phyloP scores from a whole-genome alignment of 1,140 invertebrate species.

The Papilio machaon region DNA sequence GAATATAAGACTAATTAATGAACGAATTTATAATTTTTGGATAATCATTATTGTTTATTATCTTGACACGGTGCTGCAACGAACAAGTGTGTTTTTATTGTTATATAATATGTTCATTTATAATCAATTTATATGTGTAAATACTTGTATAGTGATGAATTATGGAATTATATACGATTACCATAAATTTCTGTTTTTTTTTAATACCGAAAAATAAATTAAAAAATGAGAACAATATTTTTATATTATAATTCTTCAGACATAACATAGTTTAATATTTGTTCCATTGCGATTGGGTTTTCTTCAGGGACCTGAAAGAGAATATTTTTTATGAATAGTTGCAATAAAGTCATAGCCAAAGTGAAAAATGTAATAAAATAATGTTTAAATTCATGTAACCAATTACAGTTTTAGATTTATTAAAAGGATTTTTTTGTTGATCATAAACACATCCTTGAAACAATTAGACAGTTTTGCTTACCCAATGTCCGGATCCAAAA shows the following conservation, averaged over 20 bases:
- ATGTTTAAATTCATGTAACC: too few relatives aligned
- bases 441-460: too few relatives aligned
- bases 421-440: too few relatives aligned
- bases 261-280: slow-evolving; percentile 64
- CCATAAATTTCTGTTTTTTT: slow-evolving; percentile 29
- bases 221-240: background rate
- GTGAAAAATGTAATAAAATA: too few relatives aligned
- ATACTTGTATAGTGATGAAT: slow-evolving; percentile 21
- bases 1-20: slow-evolving; percentile 18
- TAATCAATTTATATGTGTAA: slow-evolving; percentile 29
- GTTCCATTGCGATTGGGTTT: slow-evolving; percentile 70
- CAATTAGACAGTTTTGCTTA: slow-evolving; percentile 40
- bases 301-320: slow-evolving; percentile 70
- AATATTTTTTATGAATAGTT: slow-evolving; percentile 4
- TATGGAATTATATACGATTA: slow-evolving; percentile 7
- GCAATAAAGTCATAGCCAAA: background rate
- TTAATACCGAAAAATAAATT: background rate
- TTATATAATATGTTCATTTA: slow-evolving; percentile 15
- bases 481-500: slow-evolving; percentile 74
- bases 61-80: background rate
- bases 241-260: slow-evolving; percentile 37
- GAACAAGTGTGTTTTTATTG: slow-evolving; percentile 26
- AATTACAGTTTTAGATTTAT: too few relatives aligned
- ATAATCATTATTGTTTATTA: background rate
- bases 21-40: slow-evolving; percentile 15